Evolutionary conservation across 1,140 invertebrate species (phyloP), one percentile per base, ranked within the genome.

Genomic region (Drosophila sucinea): DNA sequence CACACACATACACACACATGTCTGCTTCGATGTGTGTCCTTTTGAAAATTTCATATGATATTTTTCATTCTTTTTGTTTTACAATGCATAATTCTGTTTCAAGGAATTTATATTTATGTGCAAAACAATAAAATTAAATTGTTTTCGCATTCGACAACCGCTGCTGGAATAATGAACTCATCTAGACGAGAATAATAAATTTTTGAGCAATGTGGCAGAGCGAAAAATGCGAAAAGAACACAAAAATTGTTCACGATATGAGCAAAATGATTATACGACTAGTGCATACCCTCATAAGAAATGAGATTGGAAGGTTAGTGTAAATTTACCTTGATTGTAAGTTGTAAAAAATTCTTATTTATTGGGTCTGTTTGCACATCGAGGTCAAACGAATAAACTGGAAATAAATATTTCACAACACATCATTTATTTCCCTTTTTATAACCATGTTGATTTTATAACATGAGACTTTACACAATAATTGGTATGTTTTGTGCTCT

Each of bases 111-210:
- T 91, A 91, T 91, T 91, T 91, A 91, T 91, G 90, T 71, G 90
- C 73, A 91, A 91, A 90, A 85, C 90, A 91, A 91, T 91, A 91
- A 91, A 91, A 91, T 90, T 91, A 90, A 90, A 91, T 91, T 89
- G 90, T 91, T 90, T 90, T 90, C 85, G 78, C 90, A 91, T 91
- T 90, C 77, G 63, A 73, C 79, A 87, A 78, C 83, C 73, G 79
- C 77, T 89, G 83, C 76, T 77, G 67, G 76, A 82, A 87, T 87
- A 87, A 87, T 87, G 85, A 89, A 90, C 84, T 89, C 84, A 87
- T 87, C 84, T 89, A 87, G 84, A 87, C 81, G 85, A 79, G 84
- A 89, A 87, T 87, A 83, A 87, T 87, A 87, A 87, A 87, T 87
- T 87, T 80, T 3, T 81, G 70, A 73, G 67, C 60, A 71, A 73